A percentile compares a stretch with the other conserved stretches of the same genome.
Evolutionary conservation across 2,888 invertebrate species (phyloP).

Genomic region (Horisme vitalbata): DNA sequence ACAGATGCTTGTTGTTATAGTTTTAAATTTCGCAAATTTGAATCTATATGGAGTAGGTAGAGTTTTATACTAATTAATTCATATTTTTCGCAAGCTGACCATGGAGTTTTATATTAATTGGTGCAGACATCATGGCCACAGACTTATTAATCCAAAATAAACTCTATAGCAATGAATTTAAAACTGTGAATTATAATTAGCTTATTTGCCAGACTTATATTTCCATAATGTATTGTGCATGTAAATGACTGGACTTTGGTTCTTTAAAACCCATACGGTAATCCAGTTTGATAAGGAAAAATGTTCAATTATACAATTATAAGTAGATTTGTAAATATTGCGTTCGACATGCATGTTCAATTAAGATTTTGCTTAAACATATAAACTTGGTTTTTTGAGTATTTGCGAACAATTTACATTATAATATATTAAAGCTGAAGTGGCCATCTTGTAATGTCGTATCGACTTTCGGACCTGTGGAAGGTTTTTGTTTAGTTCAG

Average conservation of each 20-base stretch:
- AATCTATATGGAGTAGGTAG: conserved; percentile 5
- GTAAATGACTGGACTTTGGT: conserved; percentile 22
- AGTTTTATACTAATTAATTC: conserved; percentile 16
- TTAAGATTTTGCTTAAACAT: not conserved
- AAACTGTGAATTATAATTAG: conserved; percentile 21
- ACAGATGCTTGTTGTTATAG: not conserved
- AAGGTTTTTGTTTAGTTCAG: no score
- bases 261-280: conserved; percentile 19
- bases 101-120: conserved; percentile 34
- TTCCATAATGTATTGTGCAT: conserved; percentile 31
- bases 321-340: no score
- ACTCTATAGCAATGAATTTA: conserved; percentile 20
- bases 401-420: no score
- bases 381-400: no score
- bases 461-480: no score
- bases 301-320: not conserved
- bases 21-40: conserved; percentile 1
- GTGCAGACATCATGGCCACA: conserved; percentile 30
- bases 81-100: conserved; percentile 27
- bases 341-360: not conserved
- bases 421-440: no score
- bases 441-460: no score
- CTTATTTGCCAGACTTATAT: conserved; percentile 19
- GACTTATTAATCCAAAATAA: conserved; percentile 28
- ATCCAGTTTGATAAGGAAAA: conserved; percentile 15